Percentiles rank a stretch among this genome's conserved stretches.
Conservation (phyloP, 2,888 invertebrate genomes). For the Osmoderma eremita region DNA sequence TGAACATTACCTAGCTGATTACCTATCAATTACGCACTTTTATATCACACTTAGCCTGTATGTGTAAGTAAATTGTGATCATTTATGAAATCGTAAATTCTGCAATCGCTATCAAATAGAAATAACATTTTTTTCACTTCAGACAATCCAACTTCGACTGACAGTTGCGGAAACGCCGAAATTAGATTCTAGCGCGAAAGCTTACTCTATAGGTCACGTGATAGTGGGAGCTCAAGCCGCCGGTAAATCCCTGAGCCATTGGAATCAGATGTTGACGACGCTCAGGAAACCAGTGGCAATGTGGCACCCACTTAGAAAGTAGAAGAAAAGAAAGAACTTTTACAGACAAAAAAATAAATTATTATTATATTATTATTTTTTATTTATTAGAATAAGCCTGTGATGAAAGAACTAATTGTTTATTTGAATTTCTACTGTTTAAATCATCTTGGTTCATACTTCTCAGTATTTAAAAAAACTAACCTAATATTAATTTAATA, state of each 20-base stretch:
- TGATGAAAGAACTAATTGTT: not conserved
- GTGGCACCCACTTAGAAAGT: conserved; percentile 81
- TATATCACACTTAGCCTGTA: too few relatives aligned
- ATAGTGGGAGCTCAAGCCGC: conserved; percentile 79
- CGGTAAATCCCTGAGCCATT: conserved; percentile 79
- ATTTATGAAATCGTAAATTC: too few relatives aligned
- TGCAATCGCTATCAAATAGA: not conserved
- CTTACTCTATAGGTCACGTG: conserved; percentile 80
- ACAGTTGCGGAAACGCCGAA: conserved; percentile 68
- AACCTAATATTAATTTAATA: conserved; percentile 2
- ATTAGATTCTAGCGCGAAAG: conserved; percentile 65
- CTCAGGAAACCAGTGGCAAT: conserved; percentile 83
- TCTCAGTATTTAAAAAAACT: not conserved
- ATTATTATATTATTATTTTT: too few relatives aligned
- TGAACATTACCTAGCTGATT: too few relatives aligned
- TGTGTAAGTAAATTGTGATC: too few relatives aligned
- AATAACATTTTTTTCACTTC: conserved; percentile 44
- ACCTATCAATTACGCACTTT: too few relatives aligned
- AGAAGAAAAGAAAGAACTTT: conserved; percentile 41
- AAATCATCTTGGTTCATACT: not conserved
- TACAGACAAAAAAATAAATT: too few relatives aligned
- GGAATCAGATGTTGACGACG: conserved; percentile 86
- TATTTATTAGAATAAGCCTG: too few relatives aligned
- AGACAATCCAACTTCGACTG: conserved; percentile 80
- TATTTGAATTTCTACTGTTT: not conserved